Conservation (phyloP, 2,113 vertebrate genomes). For the Oriolus oriolus region DNA sequence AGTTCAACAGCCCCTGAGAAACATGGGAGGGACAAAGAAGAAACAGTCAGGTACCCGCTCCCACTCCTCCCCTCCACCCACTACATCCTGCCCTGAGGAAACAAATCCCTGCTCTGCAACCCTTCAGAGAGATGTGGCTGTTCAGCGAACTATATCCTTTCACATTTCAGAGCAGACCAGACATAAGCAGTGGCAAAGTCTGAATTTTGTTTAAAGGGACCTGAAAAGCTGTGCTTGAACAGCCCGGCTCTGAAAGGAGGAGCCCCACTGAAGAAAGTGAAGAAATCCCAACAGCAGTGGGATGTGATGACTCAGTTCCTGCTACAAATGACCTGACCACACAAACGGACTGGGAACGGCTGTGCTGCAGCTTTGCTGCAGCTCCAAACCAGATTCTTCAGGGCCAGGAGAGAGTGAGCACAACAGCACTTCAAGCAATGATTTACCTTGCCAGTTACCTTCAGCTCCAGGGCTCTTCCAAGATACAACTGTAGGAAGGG, state of each 20-base stretch:
- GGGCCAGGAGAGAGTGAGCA: neutral
- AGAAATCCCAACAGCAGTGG: neutral
- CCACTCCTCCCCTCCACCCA: neutral
- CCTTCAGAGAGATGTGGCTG: neutral
- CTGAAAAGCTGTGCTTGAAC: neutral
- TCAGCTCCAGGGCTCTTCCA: neutral
- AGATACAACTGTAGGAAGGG: neutral
- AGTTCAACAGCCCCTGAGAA: neutral
- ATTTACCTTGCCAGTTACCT: slow-evolving; percentile 1
- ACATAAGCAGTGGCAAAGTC: neutral
- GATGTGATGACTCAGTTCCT: neutral
- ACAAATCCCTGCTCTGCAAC: neutral
- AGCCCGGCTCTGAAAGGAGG: neutral
- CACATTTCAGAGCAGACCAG: neutral
- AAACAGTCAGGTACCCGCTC: neutral
- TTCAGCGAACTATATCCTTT: neutral
- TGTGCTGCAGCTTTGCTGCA: neutral
- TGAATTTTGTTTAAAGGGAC: neutral
- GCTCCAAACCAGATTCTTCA: neutral
- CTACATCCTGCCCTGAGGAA: neutral
- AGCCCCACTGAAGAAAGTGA: neutral
- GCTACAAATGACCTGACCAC: neutral
- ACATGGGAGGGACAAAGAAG: neutral
- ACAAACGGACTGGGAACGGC: rapidly evolving
- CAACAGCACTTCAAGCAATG: neutral